Percentiles rank a stretch among this genome's conserved stretches.
Evolutionary conservation across 2,113 vertebrate genomes (phyloP).

Genomic region (Verasper variegatus): DNA sequence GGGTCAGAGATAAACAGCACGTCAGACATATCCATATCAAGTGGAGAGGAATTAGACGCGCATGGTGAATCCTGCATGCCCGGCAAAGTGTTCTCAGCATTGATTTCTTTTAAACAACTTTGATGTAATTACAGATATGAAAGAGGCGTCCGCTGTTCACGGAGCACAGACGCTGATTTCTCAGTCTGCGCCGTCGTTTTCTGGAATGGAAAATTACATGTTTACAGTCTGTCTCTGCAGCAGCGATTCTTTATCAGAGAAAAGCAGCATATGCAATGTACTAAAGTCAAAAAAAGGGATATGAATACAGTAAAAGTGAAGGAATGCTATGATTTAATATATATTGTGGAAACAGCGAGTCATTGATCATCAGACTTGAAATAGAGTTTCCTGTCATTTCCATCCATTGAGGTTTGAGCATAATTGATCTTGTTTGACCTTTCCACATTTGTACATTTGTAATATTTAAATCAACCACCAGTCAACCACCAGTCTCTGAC

Average conservation of each 20-base stretch:
- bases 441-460: constrained; percentile 10
- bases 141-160: constrained; percentile 39
- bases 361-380: constrained; percentile 33
- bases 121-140: constrained; percentile 68
- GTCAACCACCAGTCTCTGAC: background rate
- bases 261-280: constrained; percentile 43
- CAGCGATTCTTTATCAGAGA: constrained; percentile 27
- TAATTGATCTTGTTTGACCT: background rate
- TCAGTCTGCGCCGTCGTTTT: constrained; percentile 47
- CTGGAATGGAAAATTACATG: constrained; percentile 45
- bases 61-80: constrained; percentile 5
- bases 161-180: constrained; percentile 38
- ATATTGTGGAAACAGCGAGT: constrained; percentile 29
- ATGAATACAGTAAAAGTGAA: constrained; percentile 45
- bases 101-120: constrained; percentile 59
- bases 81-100: constrained; percentile 38
- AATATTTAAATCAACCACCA: constrained; percentile 3
- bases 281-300: constrained; percentile 4
- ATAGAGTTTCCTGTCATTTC: background rate
- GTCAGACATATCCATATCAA: constrained; percentile 38
- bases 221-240: constrained; percentile 39
- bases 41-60: constrained; percentile 29
- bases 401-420: background rate
- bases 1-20: constrained; percentile 59
- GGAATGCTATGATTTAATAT: constrained; percentile 8